Percentiles rank a stretch among this genome's conserved stretches.
phyloP scores from a whole-genome alignment of 2,797 vertebrate genomes.

The Sylvilagus floridanus region DNA sequence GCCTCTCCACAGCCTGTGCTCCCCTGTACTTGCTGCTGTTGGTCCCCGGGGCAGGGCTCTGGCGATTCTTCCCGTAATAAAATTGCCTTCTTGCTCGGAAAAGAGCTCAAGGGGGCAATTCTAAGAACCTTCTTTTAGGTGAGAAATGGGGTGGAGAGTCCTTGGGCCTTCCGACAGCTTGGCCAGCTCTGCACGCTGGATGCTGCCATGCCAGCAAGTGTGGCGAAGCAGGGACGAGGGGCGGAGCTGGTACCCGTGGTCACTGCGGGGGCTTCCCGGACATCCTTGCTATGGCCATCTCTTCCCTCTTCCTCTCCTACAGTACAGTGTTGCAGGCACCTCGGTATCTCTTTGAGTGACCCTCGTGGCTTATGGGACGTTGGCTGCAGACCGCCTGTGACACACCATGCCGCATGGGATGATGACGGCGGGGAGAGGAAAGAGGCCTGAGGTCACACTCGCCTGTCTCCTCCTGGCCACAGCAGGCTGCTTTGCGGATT shows the following conservation, averaged over 20 bases:
- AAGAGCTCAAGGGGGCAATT: background rate
- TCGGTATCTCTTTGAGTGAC: constrained; percentile 32
- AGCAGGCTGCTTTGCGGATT: constrained; percentile 80
- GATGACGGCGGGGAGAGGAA: constrained; percentile 77
- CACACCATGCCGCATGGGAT: constrained; percentile 79
- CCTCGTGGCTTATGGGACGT: constrained; percentile 86
- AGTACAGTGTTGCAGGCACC: background rate
- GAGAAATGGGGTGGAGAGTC: background rate
- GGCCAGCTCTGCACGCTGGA: background rate
- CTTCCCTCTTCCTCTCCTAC: constrained; percentile 26
- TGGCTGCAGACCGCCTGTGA: constrained; percentile 71
- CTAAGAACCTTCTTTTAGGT: background rate
- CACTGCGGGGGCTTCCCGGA: fast-evolving
- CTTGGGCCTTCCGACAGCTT: background rate
- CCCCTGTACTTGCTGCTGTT: background rate
- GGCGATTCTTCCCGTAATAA: background rate
- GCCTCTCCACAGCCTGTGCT: background rate
- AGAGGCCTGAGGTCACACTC: constrained; percentile 73
- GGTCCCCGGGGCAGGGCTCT: background rate
- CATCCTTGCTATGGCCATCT: background rate
- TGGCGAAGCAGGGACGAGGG: background rate
- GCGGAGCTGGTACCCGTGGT: background rate
- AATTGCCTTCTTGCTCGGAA: background rate
- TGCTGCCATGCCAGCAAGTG: too few species aligned
- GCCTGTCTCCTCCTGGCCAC: constrained; percentile 82